These are phyloP conservation scores for Blastomussa wellsi DNA, from an alignment of 92 coral and sea anemone species.

Conservation along the genomic window DNA sequence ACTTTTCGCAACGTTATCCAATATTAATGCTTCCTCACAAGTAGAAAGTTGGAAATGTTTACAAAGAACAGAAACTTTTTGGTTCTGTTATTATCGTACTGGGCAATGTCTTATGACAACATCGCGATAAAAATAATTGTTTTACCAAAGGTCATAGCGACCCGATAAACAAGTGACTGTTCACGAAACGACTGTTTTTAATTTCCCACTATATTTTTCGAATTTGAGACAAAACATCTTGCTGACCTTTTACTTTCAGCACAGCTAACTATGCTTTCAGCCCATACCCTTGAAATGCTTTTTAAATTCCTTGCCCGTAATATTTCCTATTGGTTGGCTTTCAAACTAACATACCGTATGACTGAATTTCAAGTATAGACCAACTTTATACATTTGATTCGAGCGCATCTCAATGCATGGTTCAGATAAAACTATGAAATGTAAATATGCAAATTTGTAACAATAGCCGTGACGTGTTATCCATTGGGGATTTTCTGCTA, in stretches of 20 bases:
- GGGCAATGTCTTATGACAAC: not conserved
- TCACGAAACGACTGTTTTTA: not conserved
- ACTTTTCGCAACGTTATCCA: not conserved
- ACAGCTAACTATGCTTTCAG: too few species aligned
- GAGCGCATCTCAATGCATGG: not conserved
- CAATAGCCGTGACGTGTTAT: not conserved
- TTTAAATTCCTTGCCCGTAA: not conserved
- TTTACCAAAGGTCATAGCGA: not conserved
- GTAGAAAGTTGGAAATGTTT: not conserved
- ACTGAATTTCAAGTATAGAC: not conserved
- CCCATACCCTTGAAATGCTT: not conserved
- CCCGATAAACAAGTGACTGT: not conserved
- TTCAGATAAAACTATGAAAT: not conserved
- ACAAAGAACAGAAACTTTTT: not conserved
- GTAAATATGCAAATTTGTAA: not conserved
- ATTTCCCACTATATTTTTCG: not conserved
- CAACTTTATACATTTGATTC: too few species aligned
- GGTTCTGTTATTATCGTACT: not conserved
- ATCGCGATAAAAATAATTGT: not conserved
- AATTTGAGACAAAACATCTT: not conserved
- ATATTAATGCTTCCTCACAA: not conserved
- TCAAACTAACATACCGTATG: not conserved
- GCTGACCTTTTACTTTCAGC: too few species aligned
- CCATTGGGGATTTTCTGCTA: not conserved
- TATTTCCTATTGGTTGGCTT: not conserved